A percentile compares a stretch with the other conserved stretches of the same genome.
Evolutionary conservation across 2,797 vertebrate genomes (phyloP).

Genomic region (Intellagama lesueurii): DNA sequence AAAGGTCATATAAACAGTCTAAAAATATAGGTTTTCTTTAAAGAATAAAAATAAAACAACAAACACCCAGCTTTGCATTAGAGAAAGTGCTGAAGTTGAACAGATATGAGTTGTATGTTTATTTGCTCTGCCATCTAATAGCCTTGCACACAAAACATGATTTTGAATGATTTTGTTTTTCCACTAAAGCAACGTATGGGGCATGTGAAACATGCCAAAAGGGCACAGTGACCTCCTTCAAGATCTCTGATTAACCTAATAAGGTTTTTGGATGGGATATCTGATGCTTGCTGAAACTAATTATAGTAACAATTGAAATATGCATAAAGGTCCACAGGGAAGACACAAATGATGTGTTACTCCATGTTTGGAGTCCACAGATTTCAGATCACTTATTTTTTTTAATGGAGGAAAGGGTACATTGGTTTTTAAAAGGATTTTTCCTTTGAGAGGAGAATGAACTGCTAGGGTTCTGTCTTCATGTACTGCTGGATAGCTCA

Average conservation of each 20-base stretch:
- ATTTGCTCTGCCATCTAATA: slow-evolving; percentile 63
- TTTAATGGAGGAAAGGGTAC: neutral
- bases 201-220: slow-evolving; percentile 70
- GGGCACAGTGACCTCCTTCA: slow-evolving; percentile 78
- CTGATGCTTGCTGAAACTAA: slow-evolving; percentile 71
- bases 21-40: too few relatives aligned
- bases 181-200: slow-evolving; percentile 54
- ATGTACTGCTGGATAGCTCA: too few relatives aligned
- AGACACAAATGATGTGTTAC: slow-evolving; percentile 35
- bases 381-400: neutral
- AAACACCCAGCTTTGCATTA: too few relatives aligned
- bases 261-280: slow-evolving; percentile 74
- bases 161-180: slow-evolving; percentile 75
- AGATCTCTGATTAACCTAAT: slow-evolving; percentile 78
- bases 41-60: too few relatives aligned
- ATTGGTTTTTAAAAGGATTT: neutral
- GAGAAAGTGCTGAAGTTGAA: slow-evolving; percentile 20
- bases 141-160: slow-evolving; percentile 52
- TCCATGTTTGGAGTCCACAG: neutral
- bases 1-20: too few relatives aligned
- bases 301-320: slow-evolving; percentile 73
- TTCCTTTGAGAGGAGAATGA: neutral
- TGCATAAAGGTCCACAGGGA: slow-evolving; percentile 30
- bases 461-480: neutral
- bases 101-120: slow-evolving; percentile 44